Base-by-base conservation (phyloP, 2,888 invertebrate species). In the Drosophila nr. medialis region DNA sequence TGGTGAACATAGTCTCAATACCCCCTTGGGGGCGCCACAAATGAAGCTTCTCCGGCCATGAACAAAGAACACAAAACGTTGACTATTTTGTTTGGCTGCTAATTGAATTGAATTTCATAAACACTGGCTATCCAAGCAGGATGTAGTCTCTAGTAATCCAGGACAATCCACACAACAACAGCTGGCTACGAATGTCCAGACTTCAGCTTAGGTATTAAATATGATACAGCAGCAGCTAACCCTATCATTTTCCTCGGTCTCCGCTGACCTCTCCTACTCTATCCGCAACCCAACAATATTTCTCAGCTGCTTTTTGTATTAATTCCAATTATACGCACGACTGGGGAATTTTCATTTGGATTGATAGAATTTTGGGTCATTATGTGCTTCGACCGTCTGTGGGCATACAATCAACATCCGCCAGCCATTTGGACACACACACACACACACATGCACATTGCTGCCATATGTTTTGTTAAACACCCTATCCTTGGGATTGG, bases 291-390 rank as follows among this genome's bases (percentile, higher is more conserved):
- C 21, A 55, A 65, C 80, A 62, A 81, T 75, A 74, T 75, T 77
- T 80, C 75, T 77, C 69, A 74, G 77, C 74, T 76, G 79, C 67
- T 71, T 86, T 86, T 86, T 89, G 90, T 90, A 91, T 91, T 91
- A 91, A 91, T 91, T 91, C 89, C 88, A 91, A 91, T 91, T 91
- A 91, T 90, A 91, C 91, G 92, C 91, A 90, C 91, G 88, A 80
- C 86, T 91, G 86, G 80, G 84, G 85, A 90, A 87, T 89, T 86
- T 84, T 78, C 90, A 77, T 80, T 82, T 90, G 90, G 90, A 75
- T 77, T 77, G 88, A 90, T 87, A 85, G 90, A 77, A 87, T 91
- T 85, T 89, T 61, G 81, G 85, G 80, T 87, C 90, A 89, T 90
- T 90, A 90, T 83, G 79, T 56, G 69, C 62, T 56, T 55, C 45